Percentiles rank a stretch among this genome's conserved stretches.
Evolutionary conservation across 2,113 vertebrate genomes (phyloP).

Genomic region (Mus pahari): DNA sequence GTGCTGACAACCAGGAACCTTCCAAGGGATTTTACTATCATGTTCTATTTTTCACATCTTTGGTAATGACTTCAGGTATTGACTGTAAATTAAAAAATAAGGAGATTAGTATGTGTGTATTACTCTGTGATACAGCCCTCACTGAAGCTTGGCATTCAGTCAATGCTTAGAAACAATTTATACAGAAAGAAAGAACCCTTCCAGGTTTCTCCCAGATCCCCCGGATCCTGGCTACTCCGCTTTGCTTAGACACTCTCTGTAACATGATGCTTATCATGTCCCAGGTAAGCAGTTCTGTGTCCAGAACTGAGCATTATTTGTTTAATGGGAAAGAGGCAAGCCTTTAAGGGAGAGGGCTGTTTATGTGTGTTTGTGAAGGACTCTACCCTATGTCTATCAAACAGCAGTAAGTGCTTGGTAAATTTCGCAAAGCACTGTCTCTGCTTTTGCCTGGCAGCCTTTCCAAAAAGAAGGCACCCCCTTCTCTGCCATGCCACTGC

Average conservation of each 20-base stretch:
- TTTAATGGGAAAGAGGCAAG: background rate
- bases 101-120: background rate
- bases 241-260: background rate
- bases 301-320: background rate
- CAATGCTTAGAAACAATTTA: conserved; percentile 10
- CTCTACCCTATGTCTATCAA: background rate
- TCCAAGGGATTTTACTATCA: background rate
- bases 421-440: background rate
- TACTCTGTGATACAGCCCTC: background rate
- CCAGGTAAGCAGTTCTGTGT: background rate
- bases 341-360: too few species aligned
- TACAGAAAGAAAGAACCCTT: background rate
- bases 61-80: background rate
- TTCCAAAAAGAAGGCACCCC: background rate
- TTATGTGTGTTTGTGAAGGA: background rate
- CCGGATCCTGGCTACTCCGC: background rate
- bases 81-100: background rate
- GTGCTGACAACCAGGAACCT: background rate
- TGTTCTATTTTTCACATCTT: background rate
- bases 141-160: background rate
- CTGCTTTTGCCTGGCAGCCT: background rate
- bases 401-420: background rate
- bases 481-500: background rate
- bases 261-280: background rate
- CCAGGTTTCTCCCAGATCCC: background rate